These are phyloP conservation scores for Eueremaeus valkanovi DNA, from an alignment of 2,888 invertebrate species.

Conservation along the genomic window DNA sequence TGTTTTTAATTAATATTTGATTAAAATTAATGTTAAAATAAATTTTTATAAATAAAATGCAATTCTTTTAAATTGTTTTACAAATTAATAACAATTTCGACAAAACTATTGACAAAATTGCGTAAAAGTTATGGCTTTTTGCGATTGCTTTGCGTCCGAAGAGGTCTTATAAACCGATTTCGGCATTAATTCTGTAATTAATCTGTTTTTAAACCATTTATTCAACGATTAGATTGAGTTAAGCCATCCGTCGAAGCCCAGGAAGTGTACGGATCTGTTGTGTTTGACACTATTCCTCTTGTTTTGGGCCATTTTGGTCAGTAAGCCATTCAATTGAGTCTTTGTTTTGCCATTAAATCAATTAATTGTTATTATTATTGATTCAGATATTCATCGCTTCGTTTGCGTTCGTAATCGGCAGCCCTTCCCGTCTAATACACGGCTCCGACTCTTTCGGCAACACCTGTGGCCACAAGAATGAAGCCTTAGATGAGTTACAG, in stretches of 20 bases:
- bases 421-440: slow-evolving; percentile 76
- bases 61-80: too few species aligned
- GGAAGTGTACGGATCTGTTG: slow-evolving; percentile 46
- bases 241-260: slow-evolving; percentile 2
- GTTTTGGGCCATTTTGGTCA: slow-evolving; percentile 43
- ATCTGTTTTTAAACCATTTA: background rate
- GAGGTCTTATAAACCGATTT: background rate
- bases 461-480: slow-evolving; percentile 80
- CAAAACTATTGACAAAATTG: too few species aligned
- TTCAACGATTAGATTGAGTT: background rate
- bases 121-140: background rate
- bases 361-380: background rate
- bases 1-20: too few species aligned
- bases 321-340: background rate
- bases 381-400: slow-evolving; percentile 44
- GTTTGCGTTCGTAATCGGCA: slow-evolving; percentile 51
- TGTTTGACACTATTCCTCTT: slow-evolving; percentile 44
- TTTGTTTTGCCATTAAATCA: background rate
- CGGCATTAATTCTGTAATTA: background rate
- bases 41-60: too few species aligned
- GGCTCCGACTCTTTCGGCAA: slow-evolving; percentile 93
- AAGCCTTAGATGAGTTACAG: slow-evolving; percentile 34
- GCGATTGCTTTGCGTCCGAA: background rate
- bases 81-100: too few species aligned
- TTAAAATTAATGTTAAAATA: too few species aligned